phyloP scores from a whole-genome alignment of 2,113 vertebrate species.

The Rhea pennata region DNA sequence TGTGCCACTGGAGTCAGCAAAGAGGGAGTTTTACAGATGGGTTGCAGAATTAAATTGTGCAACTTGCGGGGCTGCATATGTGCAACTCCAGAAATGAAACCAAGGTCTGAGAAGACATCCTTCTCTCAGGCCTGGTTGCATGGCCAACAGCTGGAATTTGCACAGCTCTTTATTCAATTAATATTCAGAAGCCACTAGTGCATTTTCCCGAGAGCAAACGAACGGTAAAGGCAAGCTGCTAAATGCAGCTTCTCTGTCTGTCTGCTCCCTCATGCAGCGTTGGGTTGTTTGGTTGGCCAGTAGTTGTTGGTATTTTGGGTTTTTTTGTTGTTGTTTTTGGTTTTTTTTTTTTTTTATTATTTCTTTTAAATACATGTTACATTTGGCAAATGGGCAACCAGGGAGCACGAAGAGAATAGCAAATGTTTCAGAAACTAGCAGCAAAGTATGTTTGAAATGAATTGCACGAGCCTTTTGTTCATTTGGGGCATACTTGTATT shows the following conservation, averaged over 20 bases:
- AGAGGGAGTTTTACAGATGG: neutral
- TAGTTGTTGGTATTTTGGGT: neutral
- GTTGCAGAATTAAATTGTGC: slow-evolving; percentile 14
- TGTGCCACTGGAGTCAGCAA: neutral
- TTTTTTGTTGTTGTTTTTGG: neutral
- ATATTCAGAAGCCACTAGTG: slow-evolving; percentile 45
- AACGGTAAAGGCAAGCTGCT: slow-evolving; percentile 51
- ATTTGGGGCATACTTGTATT: neutral
- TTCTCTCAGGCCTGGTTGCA: neutral
- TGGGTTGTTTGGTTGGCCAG: neutral
- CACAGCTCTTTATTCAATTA: slow-evolving; percentile 55
- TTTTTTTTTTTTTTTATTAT: slow-evolving; percentile 24
- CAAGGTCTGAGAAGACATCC: neutral
- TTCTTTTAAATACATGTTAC: slow-evolving; percentile 12
- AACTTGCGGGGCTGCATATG: slow-evolving; percentile 3
- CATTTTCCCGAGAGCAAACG: slow-evolving; percentile 38
- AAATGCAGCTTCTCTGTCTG: neutral
- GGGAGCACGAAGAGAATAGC: neutral
- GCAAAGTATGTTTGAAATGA: neutral
- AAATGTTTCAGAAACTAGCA: slow-evolving; percentile 23
- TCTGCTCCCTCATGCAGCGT: neutral
- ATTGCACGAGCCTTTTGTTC: slow-evolving; percentile 17
- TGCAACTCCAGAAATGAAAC: neutral
- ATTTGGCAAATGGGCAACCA: slow-evolving; percentile 41
- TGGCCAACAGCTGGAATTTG: slow-evolving; percentile 50